Conservation (phyloP, 1,140 invertebrate species). For the Panonychus citri region DNA sequence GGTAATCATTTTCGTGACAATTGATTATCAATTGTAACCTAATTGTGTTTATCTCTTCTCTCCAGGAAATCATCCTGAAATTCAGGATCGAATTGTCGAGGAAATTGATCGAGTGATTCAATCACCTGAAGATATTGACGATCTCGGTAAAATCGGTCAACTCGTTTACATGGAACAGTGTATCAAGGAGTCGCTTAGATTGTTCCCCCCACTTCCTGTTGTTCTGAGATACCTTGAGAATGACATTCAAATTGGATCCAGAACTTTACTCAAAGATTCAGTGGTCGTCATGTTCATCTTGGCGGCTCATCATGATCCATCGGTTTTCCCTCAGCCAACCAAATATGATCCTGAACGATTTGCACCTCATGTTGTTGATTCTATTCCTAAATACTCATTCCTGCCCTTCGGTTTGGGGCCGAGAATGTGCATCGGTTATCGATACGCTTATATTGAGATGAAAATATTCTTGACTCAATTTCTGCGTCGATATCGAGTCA, state of each 20-base stretch:
- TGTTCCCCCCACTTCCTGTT: conserved; percentile 37
- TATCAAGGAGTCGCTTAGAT: conserved; percentile 19
- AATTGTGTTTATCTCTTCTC: too few relatives aligned
- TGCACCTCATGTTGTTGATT: conserved; percentile 25
- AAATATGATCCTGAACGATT: conserved; percentile 29
- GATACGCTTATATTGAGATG: conserved; percentile 33
- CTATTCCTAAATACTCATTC: conserved; percentile 20
- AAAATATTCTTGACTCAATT: conserved; percentile 28
- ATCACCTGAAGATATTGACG: neutral
- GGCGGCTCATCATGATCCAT: conserved; percentile 22
- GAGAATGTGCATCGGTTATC: conserved; percentile 27
- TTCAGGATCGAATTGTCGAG: neutral
- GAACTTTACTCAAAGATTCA: conserved; percentile 22
- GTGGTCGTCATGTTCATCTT: conserved; percentile 20
- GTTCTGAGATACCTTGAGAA: conserved; percentile 16
- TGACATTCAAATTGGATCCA: conserved; percentile 9
- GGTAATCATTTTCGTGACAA: too few relatives aligned
- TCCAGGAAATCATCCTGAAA: too few relatives aligned
- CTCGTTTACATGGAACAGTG: neutral
- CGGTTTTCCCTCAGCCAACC: conserved; percentile 23
- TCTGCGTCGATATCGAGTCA: neutral
- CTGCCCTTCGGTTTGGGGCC: conserved; percentile 26
- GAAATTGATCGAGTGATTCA: neutral
- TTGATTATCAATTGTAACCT: too few relatives aligned
- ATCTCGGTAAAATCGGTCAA: neutral